Conservation (phyloP, 2,888 invertebrate species). For the Pinctada fucata region DNA sequence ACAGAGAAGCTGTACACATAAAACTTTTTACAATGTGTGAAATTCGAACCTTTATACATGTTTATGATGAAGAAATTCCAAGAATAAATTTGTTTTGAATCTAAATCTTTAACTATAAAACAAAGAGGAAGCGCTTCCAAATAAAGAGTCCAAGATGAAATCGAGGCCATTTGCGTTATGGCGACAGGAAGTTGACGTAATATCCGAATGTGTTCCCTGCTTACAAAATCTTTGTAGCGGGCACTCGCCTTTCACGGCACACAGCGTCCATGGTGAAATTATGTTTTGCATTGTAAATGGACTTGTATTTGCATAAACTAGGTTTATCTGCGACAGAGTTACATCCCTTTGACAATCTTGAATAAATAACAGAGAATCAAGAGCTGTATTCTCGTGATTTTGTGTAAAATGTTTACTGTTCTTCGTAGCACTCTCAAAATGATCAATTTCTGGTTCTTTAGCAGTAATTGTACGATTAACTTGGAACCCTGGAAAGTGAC, state of each 20-base stretch:
- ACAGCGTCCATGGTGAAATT: slow-evolving; percentile 14
- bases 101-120: background rate
- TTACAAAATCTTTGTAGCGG: background rate
- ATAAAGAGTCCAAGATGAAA: background rate
- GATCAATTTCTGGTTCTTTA: background rate
- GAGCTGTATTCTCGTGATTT: background rate
- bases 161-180: background rate
- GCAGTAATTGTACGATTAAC: background rate
- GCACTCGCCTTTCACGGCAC: slow-evolving; percentile 11
- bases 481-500: background rate
- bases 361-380: background rate
- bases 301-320: background rate
- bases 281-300: slow-evolving; percentile 17
- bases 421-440: background rate
- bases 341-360: background rate
- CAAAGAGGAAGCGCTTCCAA: background rate
- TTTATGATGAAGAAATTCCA: background rate
- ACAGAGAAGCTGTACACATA: background rate
- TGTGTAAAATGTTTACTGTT: background rate
- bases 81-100: no score
- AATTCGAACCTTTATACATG: background rate
- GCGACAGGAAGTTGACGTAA: background rate
- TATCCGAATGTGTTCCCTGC: background rate
- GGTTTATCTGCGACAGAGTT: background rate
- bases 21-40: background rate